Evolutionary conservation across 2,113 vertebrate genomes (phyloP).

Genomic region (Phainopepla nitens): DNA sequence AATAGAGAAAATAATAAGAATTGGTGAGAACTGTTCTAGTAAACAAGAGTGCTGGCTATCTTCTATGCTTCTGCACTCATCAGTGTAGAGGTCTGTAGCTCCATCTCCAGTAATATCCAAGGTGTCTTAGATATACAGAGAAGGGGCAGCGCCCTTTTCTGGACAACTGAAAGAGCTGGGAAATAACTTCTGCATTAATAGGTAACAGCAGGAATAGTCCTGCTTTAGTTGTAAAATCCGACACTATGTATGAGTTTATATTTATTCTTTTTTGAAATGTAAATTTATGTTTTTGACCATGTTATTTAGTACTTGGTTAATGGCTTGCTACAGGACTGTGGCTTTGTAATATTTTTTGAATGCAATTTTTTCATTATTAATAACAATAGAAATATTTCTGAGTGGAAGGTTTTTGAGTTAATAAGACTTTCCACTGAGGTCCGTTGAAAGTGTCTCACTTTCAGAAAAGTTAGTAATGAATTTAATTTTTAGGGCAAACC

Average conservation of each 20-base stretch:
- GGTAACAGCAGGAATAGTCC: not conserved
- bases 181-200: not conserved
- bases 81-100: not conserved
- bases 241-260: not conserved
- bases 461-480: not conserved
- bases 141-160: not conserved
- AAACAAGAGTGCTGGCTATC: not conserved
- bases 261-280: not conserved
- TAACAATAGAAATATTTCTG: not conserved
- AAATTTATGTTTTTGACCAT: not conserved
- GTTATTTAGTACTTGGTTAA: not conserved
- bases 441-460: not conserved
- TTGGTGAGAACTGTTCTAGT: not conserved
- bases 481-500: conserved; percentile 13
- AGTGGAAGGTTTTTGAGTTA: not conserved
- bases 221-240: not conserved
- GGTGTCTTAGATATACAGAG: not conserved
- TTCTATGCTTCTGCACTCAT: not conserved
- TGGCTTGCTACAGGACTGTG: not conserved
- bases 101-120: not conserved
- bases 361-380: not conserved
- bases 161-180: not conserved
- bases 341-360: not conserved
- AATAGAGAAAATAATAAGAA: not conserved
- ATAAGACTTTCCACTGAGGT: not conserved